A percentile compares a stretch with the other conserved stretches of the same genome.
These are phyloP conservation scores for Argyra leucocephala DNA, from an alignment of 2,888 invertebrate genomes.

Conservation along the genomic window DNA sequence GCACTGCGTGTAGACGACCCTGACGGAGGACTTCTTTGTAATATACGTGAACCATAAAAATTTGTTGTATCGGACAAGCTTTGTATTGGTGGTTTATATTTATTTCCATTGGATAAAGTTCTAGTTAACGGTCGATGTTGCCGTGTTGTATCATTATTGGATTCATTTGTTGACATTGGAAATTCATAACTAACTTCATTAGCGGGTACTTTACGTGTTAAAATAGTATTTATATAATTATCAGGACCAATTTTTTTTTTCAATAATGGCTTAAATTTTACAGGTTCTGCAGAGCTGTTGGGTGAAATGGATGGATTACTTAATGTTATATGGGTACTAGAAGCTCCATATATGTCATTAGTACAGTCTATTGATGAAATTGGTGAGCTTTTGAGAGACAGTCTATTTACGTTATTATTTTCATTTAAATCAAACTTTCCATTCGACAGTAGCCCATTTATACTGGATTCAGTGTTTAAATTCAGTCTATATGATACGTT, in stretches of 20 bases:
- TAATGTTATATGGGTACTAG: constrained; percentile 19
- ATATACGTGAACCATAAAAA: constrained; percentile 29
- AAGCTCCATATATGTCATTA: constrained; percentile 23
- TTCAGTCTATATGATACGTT: neutral
- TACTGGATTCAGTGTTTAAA: neutral
- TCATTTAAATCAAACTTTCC: constrained; percentile 5
- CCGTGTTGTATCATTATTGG: constrained; percentile 28
- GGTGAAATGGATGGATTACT: constrained; percentile 20
- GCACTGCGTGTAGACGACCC: constrained; percentile 42
- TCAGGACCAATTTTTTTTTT: constrained; percentile 62
- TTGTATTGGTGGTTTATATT: constrained; percentile 30
- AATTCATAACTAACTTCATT: constrained; percentile 37
- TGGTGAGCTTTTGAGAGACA: constrained; percentile 23
- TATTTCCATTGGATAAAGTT: constrained; percentile 52
- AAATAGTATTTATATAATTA: constrained; percentile 59
- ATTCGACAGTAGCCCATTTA: neutral
- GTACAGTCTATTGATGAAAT: constrained; percentile 13
- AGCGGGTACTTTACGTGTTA: constrained; percentile 42
- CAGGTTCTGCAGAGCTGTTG: constrained; percentile 30
- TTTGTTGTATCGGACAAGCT: constrained; percentile 5
- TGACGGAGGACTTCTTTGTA: constrained; percentile 41
- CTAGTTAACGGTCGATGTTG: constrained; percentile 62
- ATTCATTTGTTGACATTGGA: constrained; percentile 31
- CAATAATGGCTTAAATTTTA: constrained; percentile 51
- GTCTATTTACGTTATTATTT: neutral